phyloP scores from a whole-genome alignment of 2,113 vertebrate genomes.

The Tauraco erythrolophus region DNA sequence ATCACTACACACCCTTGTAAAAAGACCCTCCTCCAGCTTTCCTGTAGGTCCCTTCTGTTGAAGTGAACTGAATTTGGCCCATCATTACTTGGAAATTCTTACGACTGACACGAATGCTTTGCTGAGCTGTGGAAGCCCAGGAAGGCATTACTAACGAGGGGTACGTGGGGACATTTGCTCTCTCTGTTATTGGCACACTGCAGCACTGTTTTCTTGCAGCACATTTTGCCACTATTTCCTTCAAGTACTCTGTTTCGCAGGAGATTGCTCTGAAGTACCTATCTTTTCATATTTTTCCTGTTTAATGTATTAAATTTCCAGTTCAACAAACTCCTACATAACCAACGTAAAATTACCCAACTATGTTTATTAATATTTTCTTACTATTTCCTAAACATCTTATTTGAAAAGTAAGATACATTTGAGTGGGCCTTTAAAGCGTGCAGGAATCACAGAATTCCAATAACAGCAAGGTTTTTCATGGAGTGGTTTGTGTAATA shows the following conservation, averaged over 20 bases:
- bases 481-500: background rate
- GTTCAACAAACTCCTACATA: background rate
- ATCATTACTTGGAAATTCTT: background rate
- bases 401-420: background rate
- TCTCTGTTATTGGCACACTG: background rate
- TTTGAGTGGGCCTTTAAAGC: background rate
- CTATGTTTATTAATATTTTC: background rate
- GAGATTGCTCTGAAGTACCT: background rate
- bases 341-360: background rate
- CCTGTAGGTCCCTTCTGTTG: background rate
- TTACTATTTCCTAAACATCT: background rate
- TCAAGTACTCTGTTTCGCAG: background rate
- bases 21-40: too few species aligned
- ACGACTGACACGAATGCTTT: rapidly evolving
- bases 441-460: background rate
- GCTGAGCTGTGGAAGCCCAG: too few species aligned
- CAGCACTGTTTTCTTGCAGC: background rate
- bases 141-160: background rate
- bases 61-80: background rate
- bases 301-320: background rate
- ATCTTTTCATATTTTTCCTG: background rate
- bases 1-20: too few species aligned
- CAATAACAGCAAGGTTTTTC: background rate
- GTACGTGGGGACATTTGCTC: background rate
- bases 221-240: background rate